Conservation (phyloP, 2,113 vertebrate genomes). For the Cariama cristata region DNA sequence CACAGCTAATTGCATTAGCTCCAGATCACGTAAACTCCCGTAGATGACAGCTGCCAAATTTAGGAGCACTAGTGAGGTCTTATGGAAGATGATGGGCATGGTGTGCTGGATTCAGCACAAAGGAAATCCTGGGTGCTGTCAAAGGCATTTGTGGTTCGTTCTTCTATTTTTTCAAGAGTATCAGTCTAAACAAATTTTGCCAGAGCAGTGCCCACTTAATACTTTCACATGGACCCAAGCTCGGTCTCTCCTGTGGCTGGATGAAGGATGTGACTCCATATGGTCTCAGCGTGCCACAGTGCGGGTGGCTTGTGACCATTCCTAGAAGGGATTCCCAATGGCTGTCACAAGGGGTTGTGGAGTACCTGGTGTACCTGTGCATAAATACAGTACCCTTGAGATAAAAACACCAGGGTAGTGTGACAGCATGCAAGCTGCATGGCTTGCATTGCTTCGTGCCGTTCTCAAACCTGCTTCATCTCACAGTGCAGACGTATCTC, state of each 20-base stretch:
- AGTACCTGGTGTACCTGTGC: background rate
- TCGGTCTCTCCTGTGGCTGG: fast-evolving
- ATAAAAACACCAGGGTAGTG: background rate
- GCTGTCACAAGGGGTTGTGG: background rate
- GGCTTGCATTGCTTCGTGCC: background rate
- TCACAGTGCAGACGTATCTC: background rate
- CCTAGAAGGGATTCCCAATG: background rate
- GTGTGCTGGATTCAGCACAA: constrained; percentile 26
- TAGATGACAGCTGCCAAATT: constrained; percentile 64
- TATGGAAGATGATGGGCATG: constrained; percentile 10
- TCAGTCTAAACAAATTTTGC: background rate
- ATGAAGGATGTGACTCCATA: background rate
- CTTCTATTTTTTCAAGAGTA: background rate
- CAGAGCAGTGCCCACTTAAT: background rate
- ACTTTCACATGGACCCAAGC: background rate
- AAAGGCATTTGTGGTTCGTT: background rate
- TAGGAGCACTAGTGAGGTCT: constrained; percentile 19
- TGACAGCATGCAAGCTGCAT: fast-evolving
- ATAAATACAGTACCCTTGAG: background rate
- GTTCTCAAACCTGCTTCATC: background rate
- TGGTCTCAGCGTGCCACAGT: background rate
- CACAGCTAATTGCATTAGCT: constrained; percentile 60
- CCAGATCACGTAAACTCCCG: constrained; percentile 57
- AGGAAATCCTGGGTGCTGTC: constrained; percentile 19
- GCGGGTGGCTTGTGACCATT: background rate